Conservation (phyloP, 2,113 vertebrate genomes). For the Ifrita kowaldi region DNA sequence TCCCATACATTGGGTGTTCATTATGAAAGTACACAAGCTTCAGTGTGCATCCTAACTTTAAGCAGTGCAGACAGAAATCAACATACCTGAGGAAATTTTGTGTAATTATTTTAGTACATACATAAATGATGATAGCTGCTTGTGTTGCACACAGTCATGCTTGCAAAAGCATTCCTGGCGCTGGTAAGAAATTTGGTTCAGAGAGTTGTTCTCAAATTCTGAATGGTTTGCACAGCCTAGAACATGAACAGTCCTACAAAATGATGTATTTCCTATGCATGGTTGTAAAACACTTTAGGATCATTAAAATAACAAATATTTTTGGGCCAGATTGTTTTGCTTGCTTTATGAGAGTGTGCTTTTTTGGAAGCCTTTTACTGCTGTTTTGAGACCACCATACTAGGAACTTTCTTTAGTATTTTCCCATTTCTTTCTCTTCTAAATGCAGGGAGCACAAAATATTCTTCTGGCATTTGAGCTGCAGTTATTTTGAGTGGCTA, state of each 20-base stretch:
- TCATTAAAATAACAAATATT: slow-evolving; percentile 14
- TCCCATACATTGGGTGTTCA: background rate
- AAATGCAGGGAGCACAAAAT: slow-evolving; percentile 33
- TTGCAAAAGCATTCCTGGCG: background rate
- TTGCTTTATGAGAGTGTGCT: background rate
- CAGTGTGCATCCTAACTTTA: background rate
- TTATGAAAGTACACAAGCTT: background rate
- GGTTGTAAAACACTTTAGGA: background rate
- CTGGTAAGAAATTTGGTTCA: background rate
- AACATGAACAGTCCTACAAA: background rate
- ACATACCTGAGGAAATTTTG: background rate
- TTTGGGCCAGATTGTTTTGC: background rate
- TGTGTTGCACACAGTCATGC: background rate
- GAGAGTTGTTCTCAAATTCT: background rate
- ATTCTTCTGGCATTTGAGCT: slow-evolving; percentile 50
- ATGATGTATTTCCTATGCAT: background rate
- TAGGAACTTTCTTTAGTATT: slow-evolving; percentile 17
- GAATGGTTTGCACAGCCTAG: background rate
- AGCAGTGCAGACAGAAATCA: background rate
- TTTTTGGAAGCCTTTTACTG: background rate
- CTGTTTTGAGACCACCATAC: slow-evolving; percentile 18
- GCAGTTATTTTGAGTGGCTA: slow-evolving; percentile 50
- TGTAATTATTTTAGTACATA: background rate
- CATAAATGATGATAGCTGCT: background rate
- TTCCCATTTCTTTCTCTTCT: slow-evolving; percentile 26